Evolutionary conservation across 2,113 vertebrate genomes (phyloP), one percentile per base, ranked within the genome.

Genomic region (Lutjanus erythropterus): DNA sequence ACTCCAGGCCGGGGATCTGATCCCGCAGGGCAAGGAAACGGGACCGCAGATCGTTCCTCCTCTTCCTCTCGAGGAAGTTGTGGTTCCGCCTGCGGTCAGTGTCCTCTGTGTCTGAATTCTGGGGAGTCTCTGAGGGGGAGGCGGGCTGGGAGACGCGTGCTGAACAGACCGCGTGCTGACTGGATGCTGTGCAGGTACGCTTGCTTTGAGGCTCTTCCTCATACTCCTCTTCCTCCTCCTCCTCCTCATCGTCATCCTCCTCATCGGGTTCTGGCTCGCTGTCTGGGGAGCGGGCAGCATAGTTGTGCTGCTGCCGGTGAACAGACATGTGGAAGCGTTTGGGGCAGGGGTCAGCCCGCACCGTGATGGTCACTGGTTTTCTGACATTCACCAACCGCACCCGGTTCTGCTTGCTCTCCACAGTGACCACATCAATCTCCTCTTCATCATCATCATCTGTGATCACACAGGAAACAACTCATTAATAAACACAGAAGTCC

Each of bases 241-340:
- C 81, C 0, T 92, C 83, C 0, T 88, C 86, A 0, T 84, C 81
- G 0, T 87, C 86, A 0, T 87, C 86, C 0, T 82, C 81, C 0
- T 92, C 83, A 0, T 91, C 88, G 0, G 19, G 25, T 2, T 93
- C 92, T 0, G 93, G 80, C 10, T 94, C 93, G 18, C 93, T 87
- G 5, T 97, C 97, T 0, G 97, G 97, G 0, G 97, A 97, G 9
- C 96, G 96, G 12, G 98, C 98, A 0, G 97, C 98, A 0, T 99
- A 99, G 95, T 99, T 98, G 94, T 99, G 98, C 82, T 99, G 98
- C 75, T 99, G 97, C 79, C 96, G 96, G 86, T 99, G 98, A 68
- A 99, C 95, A 0, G 97, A 97, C 84, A 97, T 95, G 85, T 99
- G 98, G 94, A 99, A 99, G 60, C 92, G 96, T 61, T 97, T 98